phyloP scores from a whole-genome alignment of 2,113 vertebrate species.

The Oreochromis tanganicae region DNA sequence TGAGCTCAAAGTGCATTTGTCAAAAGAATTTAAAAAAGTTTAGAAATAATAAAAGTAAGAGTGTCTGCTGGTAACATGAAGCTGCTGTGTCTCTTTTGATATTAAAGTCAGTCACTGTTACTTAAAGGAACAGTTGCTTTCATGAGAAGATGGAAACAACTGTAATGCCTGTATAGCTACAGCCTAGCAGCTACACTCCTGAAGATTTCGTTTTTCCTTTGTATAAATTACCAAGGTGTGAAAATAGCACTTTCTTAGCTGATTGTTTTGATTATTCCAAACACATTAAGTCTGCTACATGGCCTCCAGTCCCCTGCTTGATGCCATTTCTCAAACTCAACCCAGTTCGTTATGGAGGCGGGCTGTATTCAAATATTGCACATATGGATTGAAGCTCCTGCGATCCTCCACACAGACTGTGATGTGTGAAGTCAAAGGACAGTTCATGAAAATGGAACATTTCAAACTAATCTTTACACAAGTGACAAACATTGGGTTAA shows the following conservation, averaged over 20 bases:
- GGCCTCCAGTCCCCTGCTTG: background rate
- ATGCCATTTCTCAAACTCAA: background rate
- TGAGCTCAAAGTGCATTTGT: background rate
- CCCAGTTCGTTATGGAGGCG: background rate
- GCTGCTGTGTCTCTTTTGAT: background rate
- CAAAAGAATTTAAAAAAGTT: background rate
- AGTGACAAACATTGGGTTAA: background rate
- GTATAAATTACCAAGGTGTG: background rate
- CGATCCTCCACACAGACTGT: background rate
- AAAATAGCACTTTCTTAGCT: background rate
- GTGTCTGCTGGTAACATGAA: background rate
- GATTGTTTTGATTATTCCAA: background rate
- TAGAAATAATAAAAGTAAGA: background rate
- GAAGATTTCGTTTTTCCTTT: background rate
- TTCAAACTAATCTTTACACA: background rate
- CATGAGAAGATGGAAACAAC: background rate
- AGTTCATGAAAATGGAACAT: background rate
- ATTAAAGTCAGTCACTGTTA: background rate
- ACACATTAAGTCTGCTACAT: background rate
- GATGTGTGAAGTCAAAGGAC: background rate
- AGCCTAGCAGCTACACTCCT: background rate
- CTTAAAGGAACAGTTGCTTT: background rate
- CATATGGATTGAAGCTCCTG: background rate
- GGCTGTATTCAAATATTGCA: background rate
- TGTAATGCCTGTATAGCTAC: background rate